Base-by-base conservation (phyloP, 2,797 vertebrate species). In the Acanthis flammea region DNA sequence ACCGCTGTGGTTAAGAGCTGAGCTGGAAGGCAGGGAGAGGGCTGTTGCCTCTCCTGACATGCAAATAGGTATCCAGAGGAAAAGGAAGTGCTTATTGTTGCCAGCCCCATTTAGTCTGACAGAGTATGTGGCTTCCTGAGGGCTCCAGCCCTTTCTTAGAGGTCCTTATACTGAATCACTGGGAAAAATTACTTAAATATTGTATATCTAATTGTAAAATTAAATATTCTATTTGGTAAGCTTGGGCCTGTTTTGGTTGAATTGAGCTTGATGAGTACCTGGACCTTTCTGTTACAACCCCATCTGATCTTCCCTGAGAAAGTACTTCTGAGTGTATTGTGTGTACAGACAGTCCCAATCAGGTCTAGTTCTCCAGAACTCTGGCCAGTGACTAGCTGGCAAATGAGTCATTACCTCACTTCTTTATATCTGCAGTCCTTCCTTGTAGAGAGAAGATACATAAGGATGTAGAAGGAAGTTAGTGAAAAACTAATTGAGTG, bases 1-100 rank as follows among this genome's bases (percentile, higher is more conserved):
- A 68, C 44, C 0, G 5, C 76, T 92, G 67, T 81, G 72, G 70
- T 95, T 80, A 80, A 45, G 58, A 81, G 47, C 83, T 83, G 54
- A 80, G 84, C 82, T 97, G 65, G 76, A 95, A 96, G 91, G 91
- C 76, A 94, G 74, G 84, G 65, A 95, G 51, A 78, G 25, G 48
- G 58, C 72, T 79, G 0, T 60, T 90, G 70, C 27, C 55, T 72
- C 73, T 86, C 44, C 48, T 76, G 39, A 58, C 42, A 21, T 57
- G 72, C 70, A 86, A 80, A 82, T 58, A 2, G 3, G 44, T 78
- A 63, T 88, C 76, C 45, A 51, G 76, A 88, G 84, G 78, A 65
- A 94, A 81, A 84, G 83, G 68, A 91, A 85, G 65, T 50, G 55
- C n/a, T 76, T 82, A 14, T 17, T 55, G n/a, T 66, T 78, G 71